Evolutionary conservation across 2,797 vertebrate genomes (phyloP), one percentile per base, ranked within the genome.

Genomic region (Chrysolophus pictus): DNA sequence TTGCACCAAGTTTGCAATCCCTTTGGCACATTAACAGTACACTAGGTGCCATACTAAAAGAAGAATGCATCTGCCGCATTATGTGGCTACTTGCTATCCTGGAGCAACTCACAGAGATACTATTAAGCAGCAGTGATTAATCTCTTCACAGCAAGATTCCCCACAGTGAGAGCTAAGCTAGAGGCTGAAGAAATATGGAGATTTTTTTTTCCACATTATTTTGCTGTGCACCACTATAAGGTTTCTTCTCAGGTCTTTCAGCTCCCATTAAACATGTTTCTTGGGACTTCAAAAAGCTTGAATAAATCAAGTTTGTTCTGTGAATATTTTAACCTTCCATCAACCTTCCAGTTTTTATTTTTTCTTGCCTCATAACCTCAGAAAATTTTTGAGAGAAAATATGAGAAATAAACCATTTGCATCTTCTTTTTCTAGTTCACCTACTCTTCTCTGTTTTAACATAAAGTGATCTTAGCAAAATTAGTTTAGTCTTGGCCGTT

Each of bases 291-390:
- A 53, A 96, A 97, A 97, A 95, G 74, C 77, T 95, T 93, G 86
- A 96, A 95, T 96, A 97, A 95, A 94, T 96, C 85, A 94, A 87
- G 91, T 91, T 95, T 93, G 87, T 85, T 96, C 91, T 83, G 68
- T 94, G 84, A 86, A 72, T 95, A 84, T 95, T 96, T 96, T 94
- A 95, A 96, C 77, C 72, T 94, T 96, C 87, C 76, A 91, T 96
- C 94, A 95, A 87, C 72, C 70, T 95, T 93, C 26, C 51, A 56
- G 35, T 89, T 72, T 53, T 88, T 93, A 70, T 84, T 95, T 95
- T 59, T 94, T 93, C 42, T 75, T 87, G 63, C 90, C 35, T 63
- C 56, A 92, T 96, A 86, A 89, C 35, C 44, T 91, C 62, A 86
- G 62, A 96, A 69, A 53, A 62, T 19, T 63, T 79, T 53, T 49